These are phyloP conservation scores for Drosophila rubida DNA, from an alignment of 2,888 invertebrate species.

Conservation along the genomic window DNA sequence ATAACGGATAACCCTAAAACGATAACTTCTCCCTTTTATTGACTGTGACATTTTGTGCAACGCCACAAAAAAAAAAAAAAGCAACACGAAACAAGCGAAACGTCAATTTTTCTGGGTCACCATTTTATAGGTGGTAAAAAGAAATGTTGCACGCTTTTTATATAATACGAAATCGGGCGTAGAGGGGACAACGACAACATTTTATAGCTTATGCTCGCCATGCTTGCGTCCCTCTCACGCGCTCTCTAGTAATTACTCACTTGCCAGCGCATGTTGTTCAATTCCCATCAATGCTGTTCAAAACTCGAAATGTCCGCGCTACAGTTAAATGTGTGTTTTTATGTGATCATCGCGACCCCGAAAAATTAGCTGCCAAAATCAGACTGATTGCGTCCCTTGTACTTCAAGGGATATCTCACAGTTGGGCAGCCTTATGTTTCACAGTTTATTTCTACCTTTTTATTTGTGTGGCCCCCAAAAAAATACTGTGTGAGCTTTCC, in stretches of 20 bases:
- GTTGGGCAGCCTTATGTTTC: background rate
- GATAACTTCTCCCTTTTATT: constrained; percentile 25
- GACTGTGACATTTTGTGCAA: constrained; percentile 17
- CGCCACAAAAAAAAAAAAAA: constrained; percentile 1
- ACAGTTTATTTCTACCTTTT: constrained; percentile 21
- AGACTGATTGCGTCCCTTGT: background rate
- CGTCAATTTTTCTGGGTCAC: constrained; percentile 5
- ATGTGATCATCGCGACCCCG: background rate
- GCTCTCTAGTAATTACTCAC: background rate
- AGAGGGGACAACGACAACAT: background rate
- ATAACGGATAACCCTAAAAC: constrained; percentile 14
- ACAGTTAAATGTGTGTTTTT: background rate
- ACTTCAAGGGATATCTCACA: background rate
- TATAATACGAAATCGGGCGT: constrained; percentile 2
- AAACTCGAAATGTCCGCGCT: background rate
- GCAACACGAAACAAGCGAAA: background rate
- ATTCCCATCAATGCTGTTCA: background rate
- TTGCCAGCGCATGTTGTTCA: background rate
- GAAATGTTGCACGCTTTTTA: constrained; percentile 4
- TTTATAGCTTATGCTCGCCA: background rate
- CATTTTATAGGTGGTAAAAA: constrained; percentile 13
- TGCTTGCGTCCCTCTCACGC: too few species aligned
- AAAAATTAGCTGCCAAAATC: background rate
- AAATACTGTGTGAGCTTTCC: background rate
- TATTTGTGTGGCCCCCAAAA: constrained; percentile 13